Percentiles rank a stretch among this genome's conserved stretches.
Evolutionary conservation across 2,797 vertebrate genomes (phyloP).

Genomic region (Miichthys miiuy): DNA sequence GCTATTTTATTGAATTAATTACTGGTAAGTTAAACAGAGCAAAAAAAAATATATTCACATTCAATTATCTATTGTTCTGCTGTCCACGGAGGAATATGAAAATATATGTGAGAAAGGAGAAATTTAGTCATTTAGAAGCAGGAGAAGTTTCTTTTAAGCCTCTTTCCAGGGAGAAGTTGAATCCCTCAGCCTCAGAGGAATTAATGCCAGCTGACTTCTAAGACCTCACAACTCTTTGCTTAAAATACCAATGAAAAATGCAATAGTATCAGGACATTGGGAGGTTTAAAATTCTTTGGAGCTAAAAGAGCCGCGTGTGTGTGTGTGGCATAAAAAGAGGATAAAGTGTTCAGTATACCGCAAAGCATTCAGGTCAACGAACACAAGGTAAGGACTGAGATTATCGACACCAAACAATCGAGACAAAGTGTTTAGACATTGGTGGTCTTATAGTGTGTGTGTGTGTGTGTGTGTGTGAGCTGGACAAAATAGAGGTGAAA

Average conservation of each 20-base stretch:
- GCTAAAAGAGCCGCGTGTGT: conserved; percentile 50
- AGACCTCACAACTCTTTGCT: conserved; percentile 81
- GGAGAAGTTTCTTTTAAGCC: conserved; percentile 76
- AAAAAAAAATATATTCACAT: conserved; percentile 15
- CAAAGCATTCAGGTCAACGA: conserved; percentile 59
- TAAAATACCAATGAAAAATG: conserved; percentile 83
- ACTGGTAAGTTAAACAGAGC: conserved; percentile 18
- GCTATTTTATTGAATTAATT: conserved; percentile 20
- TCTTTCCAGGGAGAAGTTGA: conserved; percentile 76
- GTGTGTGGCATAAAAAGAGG: conserved; percentile 59
- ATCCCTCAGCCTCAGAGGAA: conserved; percentile 77
- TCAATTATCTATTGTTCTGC: conserved; percentile 49
- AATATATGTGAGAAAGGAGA: conserved; percentile 44
- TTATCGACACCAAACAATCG: conserved; percentile 62
- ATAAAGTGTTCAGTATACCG: conserved; percentile 63
- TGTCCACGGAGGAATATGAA: conserved; percentile 47
- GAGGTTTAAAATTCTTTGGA: conserved; percentile 82
- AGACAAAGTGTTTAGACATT: conserved; percentile 29
- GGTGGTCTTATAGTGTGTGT: conserved; percentile 27
- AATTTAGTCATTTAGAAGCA: conserved; percentile 61
- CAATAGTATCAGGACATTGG: conserved; percentile 73
- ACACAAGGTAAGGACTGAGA: conserved; percentile 50
- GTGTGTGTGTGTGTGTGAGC: too few species aligned
- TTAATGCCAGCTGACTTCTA: conserved; percentile 84
- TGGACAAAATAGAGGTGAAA: conserved; percentile 1